Percentiles rank a stretch among this genome's conserved stretches.
Evolutionary conservation across 1,140 invertebrate species (phyloP).

Genomic region (Metopolophium dirhodum): DNA sequence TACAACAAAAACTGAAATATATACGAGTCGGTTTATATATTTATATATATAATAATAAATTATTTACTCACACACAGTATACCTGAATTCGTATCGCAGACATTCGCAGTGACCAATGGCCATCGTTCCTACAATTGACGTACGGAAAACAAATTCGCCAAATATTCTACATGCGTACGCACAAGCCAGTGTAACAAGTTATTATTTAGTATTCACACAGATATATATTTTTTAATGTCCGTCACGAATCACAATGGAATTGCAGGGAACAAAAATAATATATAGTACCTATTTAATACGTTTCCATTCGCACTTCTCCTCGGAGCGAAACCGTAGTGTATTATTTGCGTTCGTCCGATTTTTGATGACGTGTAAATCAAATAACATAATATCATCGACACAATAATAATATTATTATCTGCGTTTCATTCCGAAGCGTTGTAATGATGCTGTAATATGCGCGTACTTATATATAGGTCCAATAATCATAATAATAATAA

Average conservation of each 20-base stretch:
- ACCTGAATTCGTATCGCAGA: not conserved
- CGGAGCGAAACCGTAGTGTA: not conserved
- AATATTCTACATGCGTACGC: slow-evolving; percentile 27
- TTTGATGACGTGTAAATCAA: slow-evolving; percentile 29
- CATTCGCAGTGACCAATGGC: not conserved
- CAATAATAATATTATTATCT: not conserved
- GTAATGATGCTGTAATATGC: not conserved
- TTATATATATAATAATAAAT: not conserved
- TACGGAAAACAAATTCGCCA: slow-evolving; percentile 26
- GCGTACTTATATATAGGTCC: not conserved
- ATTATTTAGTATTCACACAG: slow-evolving; percentile 1
- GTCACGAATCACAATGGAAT: slow-evolving; percentile 46
- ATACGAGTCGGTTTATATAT: not conserved
- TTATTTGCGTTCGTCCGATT: not conserved
- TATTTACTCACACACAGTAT: not conserved
- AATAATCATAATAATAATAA: not conserved
- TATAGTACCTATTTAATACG: not conserved
- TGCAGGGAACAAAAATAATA: slow-evolving; percentile 24
- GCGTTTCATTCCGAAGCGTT: not conserved
- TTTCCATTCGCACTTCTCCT: not conserved
- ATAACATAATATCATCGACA: not conserved
- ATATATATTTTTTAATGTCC: slow-evolving; percentile 24
- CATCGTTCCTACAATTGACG: slow-evolving; percentile 7
- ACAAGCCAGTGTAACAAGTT: not conserved
- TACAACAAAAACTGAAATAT: too few relatives aligned